Base-by-base conservation (phyloP, 2,797 vertebrate species). In the Chaetodon trifasciatus region DNA sequence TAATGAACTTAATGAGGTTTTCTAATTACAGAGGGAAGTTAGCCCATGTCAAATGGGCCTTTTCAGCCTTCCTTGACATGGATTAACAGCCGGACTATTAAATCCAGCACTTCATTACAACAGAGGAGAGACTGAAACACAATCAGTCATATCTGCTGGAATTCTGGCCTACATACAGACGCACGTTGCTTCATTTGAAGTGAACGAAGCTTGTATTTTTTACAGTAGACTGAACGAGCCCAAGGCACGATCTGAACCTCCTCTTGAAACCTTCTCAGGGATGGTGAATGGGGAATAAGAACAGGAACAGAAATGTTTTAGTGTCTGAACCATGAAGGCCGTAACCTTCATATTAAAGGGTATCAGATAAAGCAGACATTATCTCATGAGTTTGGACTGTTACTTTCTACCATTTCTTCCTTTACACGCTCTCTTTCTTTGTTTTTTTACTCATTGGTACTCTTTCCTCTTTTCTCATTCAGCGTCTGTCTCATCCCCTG, bases 1-100 rank as follows among this genome's bases (percentile, higher is more conserved):
- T 94, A 92, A 94, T 94, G 91, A 93, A 94, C 92, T 88, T 95
- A 95, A 95, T 94, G 91, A 93, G 94, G 90, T 95, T 95, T 94
- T 93, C 84, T 93, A 93, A 94, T 95, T 92, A 94, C 90, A 90
- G 83, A 86, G 85, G 87, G 87, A 94, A 91, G 92, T 92, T 91
- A 87, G 87, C 82, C 86, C 88, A 74, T 94, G 92, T 95, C 94
- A 94, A 95, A 93, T 92, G 79, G 80, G 88, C 89, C 82, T 87
- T 91, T 92, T 89, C 88, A 93, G 89, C 87, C 84, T 88, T 93
- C 85, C 79, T 83, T 88, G 90, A 91, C 91, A 90, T 74, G 88
- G 92, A 95, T 93, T 94, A 94, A 92, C 81, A 87, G 81, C 75
- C 82, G 70, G 84, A 90, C 90, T 91, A 92, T 94, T 93, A 93